Evolutionary conservation across 1,140 invertebrate genomes (phyloP).

Genomic region (Capitella teleta): DNA sequence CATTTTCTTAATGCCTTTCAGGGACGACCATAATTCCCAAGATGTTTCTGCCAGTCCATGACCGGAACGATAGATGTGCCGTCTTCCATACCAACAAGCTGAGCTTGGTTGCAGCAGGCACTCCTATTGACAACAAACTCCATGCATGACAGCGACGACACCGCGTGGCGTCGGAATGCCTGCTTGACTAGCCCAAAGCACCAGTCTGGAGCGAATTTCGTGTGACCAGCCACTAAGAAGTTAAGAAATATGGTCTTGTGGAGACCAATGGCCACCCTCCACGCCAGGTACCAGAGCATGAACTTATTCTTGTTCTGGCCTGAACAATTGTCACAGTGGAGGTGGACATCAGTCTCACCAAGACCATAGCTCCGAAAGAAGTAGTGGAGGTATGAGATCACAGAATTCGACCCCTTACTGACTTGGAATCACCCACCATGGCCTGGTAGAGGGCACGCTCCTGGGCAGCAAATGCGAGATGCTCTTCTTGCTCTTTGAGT

Average conservation of each 20-base stretch:
- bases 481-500: no score
- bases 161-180: slow-evolving; percentile 7
- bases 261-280: no score
- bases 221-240: slow-evolving; percentile 4
- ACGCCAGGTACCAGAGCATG: no score
- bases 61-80: slow-evolving; percentile 4
- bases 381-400: slow-evolving; percentile 14
- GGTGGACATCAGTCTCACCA: slow-evolving; percentile 13
- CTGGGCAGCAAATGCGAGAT: slow-evolving; percentile 11
- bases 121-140: background rate
- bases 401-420: slow-evolving; percentile 14
- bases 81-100: slow-evolving; percentile 7
- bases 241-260: slow-evolving; percentile 10
- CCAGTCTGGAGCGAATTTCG: no score
- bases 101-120: background rate
- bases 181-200: slow-evolving; percentile 20
- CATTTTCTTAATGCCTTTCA: background rate
- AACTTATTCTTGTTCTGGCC: no score
- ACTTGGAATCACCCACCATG: slow-evolving; percentile 2
- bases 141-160: slow-evolving; percentile 3
- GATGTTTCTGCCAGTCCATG: slow-evolving; percentile 4
- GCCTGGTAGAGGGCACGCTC: slow-evolving; percentile 13
- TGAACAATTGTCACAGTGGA: slow-evolving; percentile 10
- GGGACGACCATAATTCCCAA: background rate
- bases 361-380: slow-evolving; percentile 15